A percentile compares a stretch with the other conserved stretches of the same genome.
Evolutionary conservation across 2,888 invertebrate species (phyloP).

Genomic region (Harpagoxenus sublaevis): DNA sequence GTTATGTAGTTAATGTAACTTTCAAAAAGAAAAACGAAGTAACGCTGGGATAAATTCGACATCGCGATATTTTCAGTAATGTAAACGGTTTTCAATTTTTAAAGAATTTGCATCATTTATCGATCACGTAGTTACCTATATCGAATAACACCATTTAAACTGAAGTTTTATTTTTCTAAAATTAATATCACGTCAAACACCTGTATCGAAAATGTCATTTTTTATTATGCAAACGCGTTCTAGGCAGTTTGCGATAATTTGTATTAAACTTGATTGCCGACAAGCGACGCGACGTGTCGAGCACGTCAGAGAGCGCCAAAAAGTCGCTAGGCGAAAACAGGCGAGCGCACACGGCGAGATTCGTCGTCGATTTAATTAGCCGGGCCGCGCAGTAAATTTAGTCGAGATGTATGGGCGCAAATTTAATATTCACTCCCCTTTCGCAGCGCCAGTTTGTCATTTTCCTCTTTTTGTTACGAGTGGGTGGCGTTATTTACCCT

Average conservation of each 20-base stretch:
- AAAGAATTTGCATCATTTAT: background rate
- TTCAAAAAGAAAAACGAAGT: background rate
- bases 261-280: background rate
- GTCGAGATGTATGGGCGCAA: background rate
- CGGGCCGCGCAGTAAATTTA: slow-evolving; percentile 25
- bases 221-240: background rate
- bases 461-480: slow-evolving; percentile 47
- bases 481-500: slow-evolving; percentile 65
- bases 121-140: background rate
- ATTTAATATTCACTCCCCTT: slow-evolving; percentile 42
- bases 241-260: background rate
- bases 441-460: slow-evolving; percentile 48
- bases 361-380: slow-evolving; percentile 37
- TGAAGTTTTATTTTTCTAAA: background rate
- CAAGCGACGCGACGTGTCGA: background rate
- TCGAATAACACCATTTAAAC: background rate
- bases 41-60: background rate
- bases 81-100: background rate
- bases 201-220: background rate
- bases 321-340: background rate
- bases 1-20: background rate
- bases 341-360: background rate
- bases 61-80: background rate
- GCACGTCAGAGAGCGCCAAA: background rate
- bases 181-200: background rate